Evolutionary conservation across 2,797 vertebrate genomes (phyloP).

Genomic region (Thripadectes ignobilis): DNA sequence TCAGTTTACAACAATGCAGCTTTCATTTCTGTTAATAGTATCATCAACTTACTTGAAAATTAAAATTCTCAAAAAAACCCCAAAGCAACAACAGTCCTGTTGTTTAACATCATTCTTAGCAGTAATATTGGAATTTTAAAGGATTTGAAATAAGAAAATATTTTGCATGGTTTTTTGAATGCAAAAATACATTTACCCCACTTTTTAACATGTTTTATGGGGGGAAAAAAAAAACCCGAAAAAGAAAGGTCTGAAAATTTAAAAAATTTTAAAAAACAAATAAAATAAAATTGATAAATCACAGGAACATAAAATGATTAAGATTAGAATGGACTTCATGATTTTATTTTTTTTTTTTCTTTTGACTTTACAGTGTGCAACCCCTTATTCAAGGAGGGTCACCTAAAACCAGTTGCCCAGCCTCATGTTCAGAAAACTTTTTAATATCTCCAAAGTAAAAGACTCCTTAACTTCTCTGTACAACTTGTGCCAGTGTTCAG

Average conservation of each 20-base stretch:
- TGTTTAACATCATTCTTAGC: background rate
- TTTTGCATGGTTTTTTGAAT: rapidly evolving
- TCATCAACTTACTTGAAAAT: background rate
- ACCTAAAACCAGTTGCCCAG: background rate
- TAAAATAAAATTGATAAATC: background rate
- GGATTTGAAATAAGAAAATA: background rate
- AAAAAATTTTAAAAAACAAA: background rate
- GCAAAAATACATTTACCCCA: rapidly evolving
- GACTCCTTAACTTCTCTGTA: background rate
- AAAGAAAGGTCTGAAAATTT: background rate
- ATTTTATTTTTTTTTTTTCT: background rate
- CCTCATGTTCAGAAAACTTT: background rate
- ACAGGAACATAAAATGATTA: background rate
- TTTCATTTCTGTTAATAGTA: background rate
- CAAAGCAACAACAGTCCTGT: background rate
- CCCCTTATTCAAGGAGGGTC: rapidly evolving
- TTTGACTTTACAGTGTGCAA: background rate
- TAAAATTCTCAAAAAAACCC: background rate
- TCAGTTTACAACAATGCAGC: background rate
- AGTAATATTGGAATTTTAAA: background rate
- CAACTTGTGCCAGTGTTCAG: background rate
- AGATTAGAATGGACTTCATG: background rate
- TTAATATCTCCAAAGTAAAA: background rate
- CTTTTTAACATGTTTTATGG: background rate
- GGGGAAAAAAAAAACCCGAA: background rate